Evolutionary conservation across 2,113 vertebrate genomes (phyloP).

Genomic region (Limnothrissa miodon): DNA sequence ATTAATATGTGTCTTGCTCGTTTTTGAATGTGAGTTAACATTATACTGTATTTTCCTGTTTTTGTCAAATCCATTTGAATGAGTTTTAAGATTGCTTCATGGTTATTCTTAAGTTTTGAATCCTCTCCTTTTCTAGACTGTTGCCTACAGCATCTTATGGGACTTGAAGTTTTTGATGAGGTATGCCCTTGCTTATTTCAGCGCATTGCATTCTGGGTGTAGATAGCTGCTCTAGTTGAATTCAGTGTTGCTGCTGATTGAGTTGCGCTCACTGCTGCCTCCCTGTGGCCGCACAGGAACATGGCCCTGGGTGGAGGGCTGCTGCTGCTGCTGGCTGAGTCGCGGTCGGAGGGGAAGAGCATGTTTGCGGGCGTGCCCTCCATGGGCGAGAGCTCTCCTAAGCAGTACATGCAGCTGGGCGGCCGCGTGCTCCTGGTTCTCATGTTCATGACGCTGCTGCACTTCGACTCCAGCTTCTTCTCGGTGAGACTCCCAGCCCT

Average conservation of each 20-base stretch:
- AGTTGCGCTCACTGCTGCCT: not conserved
- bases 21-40: not conserved
- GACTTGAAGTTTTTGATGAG: slow-evolving; percentile 98
- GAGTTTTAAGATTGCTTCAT: not conserved
- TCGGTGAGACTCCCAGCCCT: slow-evolving; percentile 73
- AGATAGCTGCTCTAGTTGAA: no score
- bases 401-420: slow-evolving; percentile 98
- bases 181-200: no score
- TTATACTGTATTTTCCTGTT: no score
- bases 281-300: slow-evolving; percentile 72
- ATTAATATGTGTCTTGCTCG: not conserved
- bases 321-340: slow-evolving; percentile 91
- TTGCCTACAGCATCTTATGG: slow-evolving; percentile 99
- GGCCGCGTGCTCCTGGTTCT: slow-evolving; percentile 91
- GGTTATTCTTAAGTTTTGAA: not conserved
- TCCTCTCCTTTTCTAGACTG: slow-evolving; percentile 73
- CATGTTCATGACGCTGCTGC: slow-evolving; percentile 98
- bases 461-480: slow-evolving; percentile 92
- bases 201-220: no score
- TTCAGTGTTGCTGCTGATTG: no score
- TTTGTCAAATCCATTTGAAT: no score
- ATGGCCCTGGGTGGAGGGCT: slow-evolving; percentile 93
- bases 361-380: slow-evolving; percentile 97
- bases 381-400: slow-evolving; percentile 93
- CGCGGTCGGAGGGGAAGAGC: slow-evolving; percentile 92